Conservation (phyloP, 2,113 vertebrate genomes). For the Lepus timidus region DNA sequence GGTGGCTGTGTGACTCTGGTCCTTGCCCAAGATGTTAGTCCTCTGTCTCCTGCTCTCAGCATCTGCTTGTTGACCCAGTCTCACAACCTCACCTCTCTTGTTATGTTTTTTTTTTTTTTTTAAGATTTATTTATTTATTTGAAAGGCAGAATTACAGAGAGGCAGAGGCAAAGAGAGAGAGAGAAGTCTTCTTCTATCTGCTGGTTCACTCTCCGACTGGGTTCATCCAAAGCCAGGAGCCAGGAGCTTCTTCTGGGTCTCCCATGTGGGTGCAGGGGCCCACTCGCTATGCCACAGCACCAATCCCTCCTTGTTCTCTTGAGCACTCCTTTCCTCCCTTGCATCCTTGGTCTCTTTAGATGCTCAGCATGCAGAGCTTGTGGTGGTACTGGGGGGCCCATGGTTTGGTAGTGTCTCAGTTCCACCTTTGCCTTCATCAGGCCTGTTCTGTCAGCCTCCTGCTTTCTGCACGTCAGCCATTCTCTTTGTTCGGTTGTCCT, state of each 20-base stretch:
- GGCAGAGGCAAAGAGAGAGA: too few species aligned
- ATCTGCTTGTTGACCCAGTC: background rate
- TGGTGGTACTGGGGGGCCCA: background rate
- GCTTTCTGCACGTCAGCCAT: background rate
- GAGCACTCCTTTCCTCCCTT: background rate
- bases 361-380: background rate
- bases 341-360: background rate
- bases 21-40: background rate
- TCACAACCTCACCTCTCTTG: too few species aligned
- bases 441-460: background rate
- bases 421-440: background rate
- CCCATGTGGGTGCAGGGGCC: too few species aligned
- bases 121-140: too few species aligned
- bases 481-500: conserved; percentile 7
- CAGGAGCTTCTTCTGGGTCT: too few species aligned
- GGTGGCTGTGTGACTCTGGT: background rate
- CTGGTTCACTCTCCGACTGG: too few species aligned
- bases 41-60: background rate
- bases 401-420: background rate
- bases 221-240: too few species aligned
- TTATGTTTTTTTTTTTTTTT: too few species aligned
- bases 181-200: too few species aligned
- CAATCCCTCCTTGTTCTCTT: background rate
- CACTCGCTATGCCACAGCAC: too few species aligned
- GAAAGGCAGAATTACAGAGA: too few species aligned